These are phyloP conservation scores for Crambe crambe DNA, from an alignment of 37 sponge, comb jelly and placozoan genomes.

Conservation along the genomic window DNA sequence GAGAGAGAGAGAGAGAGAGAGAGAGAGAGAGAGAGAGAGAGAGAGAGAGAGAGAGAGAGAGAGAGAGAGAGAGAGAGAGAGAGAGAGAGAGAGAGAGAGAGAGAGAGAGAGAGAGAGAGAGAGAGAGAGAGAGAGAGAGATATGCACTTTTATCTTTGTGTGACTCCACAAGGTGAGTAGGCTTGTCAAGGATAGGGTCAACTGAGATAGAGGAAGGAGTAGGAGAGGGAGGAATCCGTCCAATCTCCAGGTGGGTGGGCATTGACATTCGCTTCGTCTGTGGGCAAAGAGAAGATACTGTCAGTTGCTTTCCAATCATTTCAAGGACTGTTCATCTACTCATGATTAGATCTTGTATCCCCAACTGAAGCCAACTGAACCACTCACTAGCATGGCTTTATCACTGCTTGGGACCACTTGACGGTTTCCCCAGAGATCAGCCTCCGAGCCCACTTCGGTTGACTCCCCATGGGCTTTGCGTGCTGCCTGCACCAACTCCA, in stretches of 20 bases:
- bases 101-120: conserved; percentile 2
- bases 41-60: conserved; percentile 29
- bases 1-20: conserved; percentile 33
- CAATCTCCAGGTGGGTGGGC: conserved; percentile 63
- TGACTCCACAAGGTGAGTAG: not conserved
- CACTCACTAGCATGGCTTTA: too few species aligned
- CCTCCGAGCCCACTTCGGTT: conserved; percentile 39
- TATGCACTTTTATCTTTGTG: not conserved
- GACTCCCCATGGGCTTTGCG: conserved; percentile 66
- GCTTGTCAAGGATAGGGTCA: not conserved
- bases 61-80: conserved; percentile 44
- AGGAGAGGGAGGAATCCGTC: conserved; percentile 15
- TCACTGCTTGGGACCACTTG: too few species aligned
- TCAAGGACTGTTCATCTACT: too few species aligned
- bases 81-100: conserved; percentile 2
- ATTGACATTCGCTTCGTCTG: conserved; percentile 25
- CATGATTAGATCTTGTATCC: too few species aligned
- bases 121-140: not conserved
- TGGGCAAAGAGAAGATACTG: not conserved
- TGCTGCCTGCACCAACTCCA: conserved; percentile 66
- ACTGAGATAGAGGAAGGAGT: not conserved
- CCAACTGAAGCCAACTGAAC: too few species aligned
- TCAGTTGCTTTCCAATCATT: too few species aligned
- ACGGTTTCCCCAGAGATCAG: conserved; percentile 75
- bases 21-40: conserved; percentile 28